Evolutionary conservation across 2,113 vertebrate species (phyloP).

Genomic region (Chrysochloris asiatica): DNA sequence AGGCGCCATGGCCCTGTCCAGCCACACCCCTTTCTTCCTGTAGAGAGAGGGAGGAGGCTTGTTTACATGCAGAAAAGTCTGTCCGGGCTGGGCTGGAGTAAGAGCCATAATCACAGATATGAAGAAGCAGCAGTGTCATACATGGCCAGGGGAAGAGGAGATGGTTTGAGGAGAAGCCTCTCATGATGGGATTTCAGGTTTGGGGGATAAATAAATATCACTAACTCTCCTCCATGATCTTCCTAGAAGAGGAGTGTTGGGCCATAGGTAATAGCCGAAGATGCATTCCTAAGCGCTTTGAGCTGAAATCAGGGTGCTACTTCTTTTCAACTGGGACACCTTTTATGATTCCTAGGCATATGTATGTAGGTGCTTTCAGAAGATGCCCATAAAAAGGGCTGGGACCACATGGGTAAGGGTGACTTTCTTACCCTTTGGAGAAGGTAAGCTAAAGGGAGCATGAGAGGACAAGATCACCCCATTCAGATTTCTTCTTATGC

Average conservation of each 20-base stretch:
- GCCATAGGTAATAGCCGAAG: neutral
- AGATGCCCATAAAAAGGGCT: neutral
- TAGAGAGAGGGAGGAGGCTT: conserved; percentile 76
- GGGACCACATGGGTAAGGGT: neutral
- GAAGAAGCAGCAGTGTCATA: neutral
- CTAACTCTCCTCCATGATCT: neutral
- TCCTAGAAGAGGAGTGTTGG: conserved; percentile 33
- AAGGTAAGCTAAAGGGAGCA: neutral
- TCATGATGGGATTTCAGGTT: conserved; percentile 28
- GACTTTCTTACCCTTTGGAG: neutral
- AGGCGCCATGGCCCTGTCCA: conserved; percentile 26
- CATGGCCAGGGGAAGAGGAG: neutral
- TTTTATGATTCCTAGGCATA: neutral
- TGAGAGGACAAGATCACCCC: neutral
- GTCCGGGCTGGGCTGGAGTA: conserved; percentile 57
- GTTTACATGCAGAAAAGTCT: conserved; percentile 78
- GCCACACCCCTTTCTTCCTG: conserved; percentile 76
- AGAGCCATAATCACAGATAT: conserved; percentile 24
- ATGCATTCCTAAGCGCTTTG: conserved; percentile 9
- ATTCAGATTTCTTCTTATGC: neutral
- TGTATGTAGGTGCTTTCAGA: neutral
- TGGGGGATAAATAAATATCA: conserved; percentile 5
- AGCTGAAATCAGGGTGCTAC: conserved; percentile 20
- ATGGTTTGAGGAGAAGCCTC: conserved; percentile 34
- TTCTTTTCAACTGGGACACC: conserved; percentile 26